Percentiles rank a stretch among this genome's conserved stretches.
Conservation (phyloP, 2,888 invertebrate genomes). For the Chrysolina americana region DNA sequence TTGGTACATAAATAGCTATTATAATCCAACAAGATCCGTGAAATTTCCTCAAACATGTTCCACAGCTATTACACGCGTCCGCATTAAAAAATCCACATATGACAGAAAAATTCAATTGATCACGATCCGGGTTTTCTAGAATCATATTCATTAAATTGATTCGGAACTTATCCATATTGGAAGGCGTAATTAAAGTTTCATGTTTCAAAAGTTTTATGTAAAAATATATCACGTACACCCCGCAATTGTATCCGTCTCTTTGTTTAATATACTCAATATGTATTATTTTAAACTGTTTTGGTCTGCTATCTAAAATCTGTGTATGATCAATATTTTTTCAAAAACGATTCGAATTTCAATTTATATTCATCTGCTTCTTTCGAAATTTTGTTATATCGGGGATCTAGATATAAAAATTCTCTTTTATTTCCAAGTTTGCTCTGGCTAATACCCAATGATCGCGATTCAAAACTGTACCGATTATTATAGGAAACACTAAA, state of each 20-base stretch:
- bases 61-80: not conserved
- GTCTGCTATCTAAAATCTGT: not conserved
- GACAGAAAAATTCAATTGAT: not conserved
- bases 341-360: slow-evolving; percentile 12
- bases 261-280: not conserved
- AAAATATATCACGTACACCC: slow-evolving; percentile 18
- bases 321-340: not conserved
- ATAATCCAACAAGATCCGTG: not conserved
- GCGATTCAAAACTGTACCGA: slow-evolving; percentile 10
- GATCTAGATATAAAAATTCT: not conserved
- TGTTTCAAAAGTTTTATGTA: slow-evolving; percentile 14
- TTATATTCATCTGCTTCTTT: slow-evolving; percentile 10
- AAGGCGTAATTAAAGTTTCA: not conserved
- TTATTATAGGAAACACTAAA: not conserved
- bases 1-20: too few species aligned
- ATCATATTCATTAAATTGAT: not conserved
- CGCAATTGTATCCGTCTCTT: slow-evolving; percentile 22
- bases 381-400: slow-evolving; percentile 2
- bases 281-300: not conserved
- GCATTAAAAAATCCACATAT: not conserved
- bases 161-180: not conserved
- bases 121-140: not conserved
- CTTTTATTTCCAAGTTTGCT: not conserved
- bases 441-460: slow-evolving; percentile 18
- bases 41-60: not conserved